A percentile compares a stretch with the other conserved stretches of the same genome.
These are phyloP conservation scores for Margaritifera margaritifera DNA, from an alignment of 2,888 invertebrate species.

Conservation along the genomic window DNA sequence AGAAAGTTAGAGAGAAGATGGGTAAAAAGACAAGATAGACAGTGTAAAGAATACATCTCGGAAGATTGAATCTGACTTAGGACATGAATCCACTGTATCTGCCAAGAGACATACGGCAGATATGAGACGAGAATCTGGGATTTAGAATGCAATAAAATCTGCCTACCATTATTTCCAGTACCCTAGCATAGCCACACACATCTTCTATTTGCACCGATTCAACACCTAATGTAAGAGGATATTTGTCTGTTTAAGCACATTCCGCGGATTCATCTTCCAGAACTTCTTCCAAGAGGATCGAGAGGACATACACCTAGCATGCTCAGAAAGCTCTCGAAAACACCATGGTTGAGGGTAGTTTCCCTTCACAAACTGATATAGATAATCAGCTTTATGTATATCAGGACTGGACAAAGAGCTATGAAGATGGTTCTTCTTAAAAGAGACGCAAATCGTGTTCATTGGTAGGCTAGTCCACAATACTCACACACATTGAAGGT, in stretches of 20 bases:
- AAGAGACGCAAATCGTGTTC: conserved; percentile 10
- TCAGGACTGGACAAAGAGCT: conserved; percentile 10
- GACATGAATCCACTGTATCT: conserved; percentile 1
- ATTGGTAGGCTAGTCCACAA: conserved; percentile 23
- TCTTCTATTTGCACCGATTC: conserved; percentile 13
- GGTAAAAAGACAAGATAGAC: conserved; percentile 2
- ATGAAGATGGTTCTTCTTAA: conserved; percentile 16
- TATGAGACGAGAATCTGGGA: conserved; percentile 13
- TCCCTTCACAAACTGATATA: conserved; percentile 11
- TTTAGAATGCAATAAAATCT: conserved; percentile 15
- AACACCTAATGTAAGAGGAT: conserved; percentile 10
- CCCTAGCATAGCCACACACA: conserved; percentile 15
- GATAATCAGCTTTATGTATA: conserved; percentile 16
- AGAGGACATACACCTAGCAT: conserved; percentile 27
- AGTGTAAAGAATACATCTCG: too few species aligned
- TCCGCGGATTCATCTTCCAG: conserved; percentile 10
- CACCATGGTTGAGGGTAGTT: conserved; percentile 12
- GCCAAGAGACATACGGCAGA: background rate
- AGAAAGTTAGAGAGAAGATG: conserved; percentile 10
- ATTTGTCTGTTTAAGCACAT: background rate
- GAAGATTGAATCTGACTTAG: background rate
- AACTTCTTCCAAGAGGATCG: conserved; percentile 11
- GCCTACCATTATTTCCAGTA: background rate
- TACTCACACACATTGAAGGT: conserved; percentile 11
- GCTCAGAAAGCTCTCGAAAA: conserved; percentile 24